These are phyloP conservation scores for Sylvia borin DNA, from an alignment of 2,797 vertebrate species.

Conservation along the genomic window DNA sequence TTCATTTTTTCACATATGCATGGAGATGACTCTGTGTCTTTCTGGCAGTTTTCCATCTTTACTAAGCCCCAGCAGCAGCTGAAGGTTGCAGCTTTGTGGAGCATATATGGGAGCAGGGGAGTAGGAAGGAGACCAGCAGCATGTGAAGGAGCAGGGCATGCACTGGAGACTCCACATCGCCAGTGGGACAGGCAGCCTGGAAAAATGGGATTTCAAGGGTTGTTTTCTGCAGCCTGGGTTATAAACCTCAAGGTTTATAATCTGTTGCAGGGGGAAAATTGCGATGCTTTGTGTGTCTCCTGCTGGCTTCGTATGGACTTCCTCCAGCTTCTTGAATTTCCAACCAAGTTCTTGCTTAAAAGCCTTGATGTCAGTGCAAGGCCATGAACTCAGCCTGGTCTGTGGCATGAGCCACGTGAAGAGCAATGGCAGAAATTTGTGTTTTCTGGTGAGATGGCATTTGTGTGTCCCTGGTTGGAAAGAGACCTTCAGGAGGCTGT, in stretches of 20 bases:
- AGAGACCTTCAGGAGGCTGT: background rate
- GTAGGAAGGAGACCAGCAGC: background rate
- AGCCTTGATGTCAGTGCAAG: background rate
- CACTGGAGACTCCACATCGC: rapidly evolving
- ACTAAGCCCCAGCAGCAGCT: background rate
- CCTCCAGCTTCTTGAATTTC: background rate
- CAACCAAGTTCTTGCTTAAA: background rate
- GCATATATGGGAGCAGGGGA: background rate
- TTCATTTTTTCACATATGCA: background rate
- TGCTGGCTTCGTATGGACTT: background rate
- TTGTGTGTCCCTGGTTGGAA: background rate
- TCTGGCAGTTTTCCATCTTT: background rate
- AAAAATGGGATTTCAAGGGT: background rate
- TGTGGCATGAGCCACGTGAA: background rate
- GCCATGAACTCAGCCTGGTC: background rate
- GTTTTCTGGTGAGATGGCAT: background rate
- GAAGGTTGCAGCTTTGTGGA: background rate
- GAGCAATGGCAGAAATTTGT: background rate
- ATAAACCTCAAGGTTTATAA: background rate
- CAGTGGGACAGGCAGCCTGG: background rate
- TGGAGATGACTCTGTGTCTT: background rate
- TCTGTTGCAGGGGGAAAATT: background rate
- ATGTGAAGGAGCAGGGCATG: rapidly evolving
- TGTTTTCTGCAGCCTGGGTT: background rate
- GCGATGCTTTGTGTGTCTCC: background rate